Evolutionary conservation across 2,888 invertebrate genomes (phyloP).

Genomic region (Acrocyrtus sp.): DNA sequence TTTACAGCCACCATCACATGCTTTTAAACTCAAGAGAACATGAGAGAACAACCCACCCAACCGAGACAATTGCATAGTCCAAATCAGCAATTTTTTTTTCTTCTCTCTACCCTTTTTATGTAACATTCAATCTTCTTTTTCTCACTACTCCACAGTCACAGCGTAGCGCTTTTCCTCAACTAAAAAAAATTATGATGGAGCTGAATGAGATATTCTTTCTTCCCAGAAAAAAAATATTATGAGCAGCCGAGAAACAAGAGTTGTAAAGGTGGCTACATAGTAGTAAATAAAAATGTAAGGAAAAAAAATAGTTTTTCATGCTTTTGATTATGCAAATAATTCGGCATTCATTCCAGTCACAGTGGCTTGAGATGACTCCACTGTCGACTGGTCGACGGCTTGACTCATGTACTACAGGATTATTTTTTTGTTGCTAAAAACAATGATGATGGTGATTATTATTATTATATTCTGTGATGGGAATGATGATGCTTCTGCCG

Average conservation of each 20-base stretch:
- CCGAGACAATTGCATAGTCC: slow-evolving; percentile 43
- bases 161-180: not conserved
- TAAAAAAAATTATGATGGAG: not conserved
- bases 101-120: slow-evolving; percentile 11
- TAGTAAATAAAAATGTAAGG: not conserved
- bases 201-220: not conserved
- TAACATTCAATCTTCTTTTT: not conserved
- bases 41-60: slow-evolving; percentile 49
- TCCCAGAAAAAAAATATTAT: not conserved
- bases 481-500: slow-evolving; percentile 37
- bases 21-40: slow-evolving; percentile 43
- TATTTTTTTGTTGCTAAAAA: slow-evolving; percentile 28
- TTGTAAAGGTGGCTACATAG: not conserved
- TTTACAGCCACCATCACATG: slow-evolving; percentile 48
- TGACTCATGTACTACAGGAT: slow-evolving; percentile 35
- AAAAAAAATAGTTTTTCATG: slow-evolving; percentile 3
- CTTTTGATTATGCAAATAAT: slow-evolving; percentile 50
- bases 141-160: too few species aligned
- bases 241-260: not conserved
- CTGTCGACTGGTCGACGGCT: slow-evolving; percentile 46
- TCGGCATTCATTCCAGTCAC: slow-evolving; percentile 31
- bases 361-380: slow-evolving; percentile 16
- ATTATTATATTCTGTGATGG: slow-evolving; percentile 26
- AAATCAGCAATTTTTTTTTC: slow-evolving; percentile 36
- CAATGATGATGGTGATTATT: slow-evolving; percentile 21